Evolutionary conservation across 2,113 vertebrate species (phyloP), one percentile per base, ranked within the genome.

Genomic region (Colistium nudipinnis): DNA sequence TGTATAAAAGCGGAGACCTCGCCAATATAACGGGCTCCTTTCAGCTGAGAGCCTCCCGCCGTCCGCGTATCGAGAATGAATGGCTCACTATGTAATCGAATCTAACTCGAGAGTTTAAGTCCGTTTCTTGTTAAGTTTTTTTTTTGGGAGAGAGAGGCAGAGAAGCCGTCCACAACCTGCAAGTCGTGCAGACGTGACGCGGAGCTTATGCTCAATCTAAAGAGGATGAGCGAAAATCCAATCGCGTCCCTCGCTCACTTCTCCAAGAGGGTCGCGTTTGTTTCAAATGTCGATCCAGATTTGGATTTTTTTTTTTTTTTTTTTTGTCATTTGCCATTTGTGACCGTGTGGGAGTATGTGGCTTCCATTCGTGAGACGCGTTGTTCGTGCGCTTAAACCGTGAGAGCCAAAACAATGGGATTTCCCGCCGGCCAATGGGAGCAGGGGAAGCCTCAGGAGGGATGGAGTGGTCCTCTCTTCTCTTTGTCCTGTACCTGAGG

Each of bases 11-110:
- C 67, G 62, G 76, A 86, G 85, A 85, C 83, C 35, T 70, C 80
- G 61, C 66, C 75, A 55, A 83, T 38, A 89, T 89, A 90, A 90
- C 89, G 81, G 83, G 49, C 74, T 85, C 84, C 82, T 84, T 90
- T 90, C 84, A 89, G 84, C 62, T 61, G 35, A 64, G 52, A 62
- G 84, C 65, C 83, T 62, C 76, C 75, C 66, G 81, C 77, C 70
- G 55, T 64, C 55, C 62, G 59, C 4, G 6, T 16, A 52, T 48
- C 48, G 33, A 73, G 62, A 70, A 90, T 90, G 87, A 89, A 88
- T 87, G 82, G 72, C 13, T 84, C 78, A 57, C 85, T 90, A 86
- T 89, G 82, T 81, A 49, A 81, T 80, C 81, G 81, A 55, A 77
- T 74, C 55, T 54, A 78, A 73, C 69, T 70, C 51, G 2, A 20